phyloP scores from a whole-genome alignment of 2,888 invertebrate genomes.

The Neria commutata region DNA sequence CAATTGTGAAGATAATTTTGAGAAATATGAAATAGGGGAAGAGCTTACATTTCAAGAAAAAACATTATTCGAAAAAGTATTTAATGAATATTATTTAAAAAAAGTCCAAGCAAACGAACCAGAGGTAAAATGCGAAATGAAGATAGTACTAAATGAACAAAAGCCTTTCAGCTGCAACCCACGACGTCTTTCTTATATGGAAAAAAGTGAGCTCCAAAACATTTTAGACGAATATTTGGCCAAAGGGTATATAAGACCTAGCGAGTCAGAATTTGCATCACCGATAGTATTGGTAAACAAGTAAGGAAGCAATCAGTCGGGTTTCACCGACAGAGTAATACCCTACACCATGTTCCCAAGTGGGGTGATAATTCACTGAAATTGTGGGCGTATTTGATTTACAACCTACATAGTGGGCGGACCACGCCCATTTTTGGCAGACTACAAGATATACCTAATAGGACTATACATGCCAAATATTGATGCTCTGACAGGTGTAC shows the following conservation, averaged over 20 bases:
- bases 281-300: constrained; percentile 18
- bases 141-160: constrained; percentile 6
- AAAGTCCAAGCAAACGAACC: constrained; percentile 6
- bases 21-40: too few relatives aligned
- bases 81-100: background rate
- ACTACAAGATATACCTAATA: too few relatives aligned
- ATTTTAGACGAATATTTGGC: constrained; percentile 23
- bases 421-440: too few relatives aligned
- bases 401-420: too few relatives aligned
- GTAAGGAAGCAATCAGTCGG: constrained; percentile 17
- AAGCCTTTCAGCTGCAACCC: constrained; percentile 23
- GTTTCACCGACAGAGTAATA: too few relatives aligned
- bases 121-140: constrained; percentile 9
- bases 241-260: background rate
- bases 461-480: too few relatives aligned
- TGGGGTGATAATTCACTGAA: too few relatives aligned
- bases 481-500: too few relatives aligned
- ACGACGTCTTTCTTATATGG: constrained; percentile 19
- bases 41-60: too few relatives aligned
- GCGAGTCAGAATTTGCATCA: constrained; percentile 23
- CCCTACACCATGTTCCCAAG: too few relatives aligned
- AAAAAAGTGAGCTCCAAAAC: constrained; percentile 16
- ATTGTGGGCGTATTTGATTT: constrained; percentile 24
- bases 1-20: too few relatives aligned
- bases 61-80: background rate